These are phyloP conservation scores for Coenobita brevimanus DNA, from an alignment of 1,140 invertebrate genomes.

Conservation along the genomic window DNA sequence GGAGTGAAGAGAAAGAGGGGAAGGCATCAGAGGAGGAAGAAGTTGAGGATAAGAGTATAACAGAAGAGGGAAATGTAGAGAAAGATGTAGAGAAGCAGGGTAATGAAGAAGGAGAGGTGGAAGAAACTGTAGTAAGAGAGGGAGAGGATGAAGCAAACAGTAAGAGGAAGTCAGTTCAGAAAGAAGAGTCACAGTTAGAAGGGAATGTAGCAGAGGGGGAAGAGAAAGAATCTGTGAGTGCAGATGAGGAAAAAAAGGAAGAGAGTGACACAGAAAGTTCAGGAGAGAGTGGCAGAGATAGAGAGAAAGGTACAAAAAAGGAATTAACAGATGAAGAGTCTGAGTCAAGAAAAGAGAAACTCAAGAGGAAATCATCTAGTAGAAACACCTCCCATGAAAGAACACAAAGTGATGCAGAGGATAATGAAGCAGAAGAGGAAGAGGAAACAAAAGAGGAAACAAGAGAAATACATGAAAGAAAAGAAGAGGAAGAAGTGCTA, in stretches of 20 bases:
- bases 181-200: too few species aligned
- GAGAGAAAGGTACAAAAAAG: background rate
- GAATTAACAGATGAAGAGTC: too few species aligned
- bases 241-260: too few species aligned
- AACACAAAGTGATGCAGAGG: background rate
- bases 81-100: background rate
- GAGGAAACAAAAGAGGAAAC: background rate
- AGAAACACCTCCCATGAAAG: too few species aligned
- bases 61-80: background rate
- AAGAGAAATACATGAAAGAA: background rate
- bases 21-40: background rate
- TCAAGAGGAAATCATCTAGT: too few species aligned
- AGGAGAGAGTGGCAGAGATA: background rate
- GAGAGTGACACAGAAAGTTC: too few species aligned
- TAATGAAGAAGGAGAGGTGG: background rate
- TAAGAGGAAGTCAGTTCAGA: too few species aligned
- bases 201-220: too few species aligned
- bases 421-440: background rate
- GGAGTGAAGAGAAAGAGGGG: background rate
- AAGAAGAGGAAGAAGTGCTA: too few species aligned
- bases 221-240: background rate
- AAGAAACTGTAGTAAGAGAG: background rate
- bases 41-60: background rate
- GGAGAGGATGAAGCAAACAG: background rate
- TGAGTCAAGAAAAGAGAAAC: too few species aligned